Conservation (phyloP, 2,113 vertebrate species). For the Mohoua ochrocephala region DNA sequence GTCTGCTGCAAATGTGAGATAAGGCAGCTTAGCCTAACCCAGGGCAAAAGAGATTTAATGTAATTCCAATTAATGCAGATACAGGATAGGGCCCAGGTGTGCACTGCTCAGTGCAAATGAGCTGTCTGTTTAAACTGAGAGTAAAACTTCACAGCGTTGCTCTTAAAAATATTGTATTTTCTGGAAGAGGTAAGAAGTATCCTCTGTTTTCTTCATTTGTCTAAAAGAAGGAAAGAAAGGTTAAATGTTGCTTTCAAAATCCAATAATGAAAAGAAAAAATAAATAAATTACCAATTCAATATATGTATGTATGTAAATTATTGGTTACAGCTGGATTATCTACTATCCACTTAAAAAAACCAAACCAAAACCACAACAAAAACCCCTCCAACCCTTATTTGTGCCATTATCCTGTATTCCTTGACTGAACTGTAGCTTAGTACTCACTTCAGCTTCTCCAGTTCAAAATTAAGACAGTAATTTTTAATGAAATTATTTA, state of each 20-base stretch:
- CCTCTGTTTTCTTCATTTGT: neutral
- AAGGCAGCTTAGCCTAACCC: neutral
- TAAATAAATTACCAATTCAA: neutral
- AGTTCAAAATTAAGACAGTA: neutral
- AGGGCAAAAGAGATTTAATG: neutral
- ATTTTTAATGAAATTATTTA: neutral
- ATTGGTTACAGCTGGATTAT: neutral
- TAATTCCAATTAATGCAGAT: neutral
- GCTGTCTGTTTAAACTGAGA: neutral
- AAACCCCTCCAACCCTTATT: neutral
- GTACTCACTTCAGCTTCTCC: neutral
- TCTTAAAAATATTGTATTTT: neutral
- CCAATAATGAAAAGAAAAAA: neutral
- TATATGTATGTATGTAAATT: neutral
- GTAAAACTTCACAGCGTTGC: neutral
- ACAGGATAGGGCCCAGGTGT: neutral
- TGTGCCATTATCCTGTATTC: neutral
- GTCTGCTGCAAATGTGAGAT: conserved; percentile 31
- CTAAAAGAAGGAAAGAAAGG: neutral
- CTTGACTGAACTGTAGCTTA: neutral
- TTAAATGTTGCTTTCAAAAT: neutral
- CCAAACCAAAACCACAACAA: neutral
- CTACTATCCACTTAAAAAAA: neutral
- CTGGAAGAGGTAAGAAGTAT: neutral
- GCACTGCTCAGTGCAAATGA: neutral